Evolutionary conservation across 2,797 vertebrate species (phyloP).

Genomic region (Cossypha niveicapilla): DNA sequence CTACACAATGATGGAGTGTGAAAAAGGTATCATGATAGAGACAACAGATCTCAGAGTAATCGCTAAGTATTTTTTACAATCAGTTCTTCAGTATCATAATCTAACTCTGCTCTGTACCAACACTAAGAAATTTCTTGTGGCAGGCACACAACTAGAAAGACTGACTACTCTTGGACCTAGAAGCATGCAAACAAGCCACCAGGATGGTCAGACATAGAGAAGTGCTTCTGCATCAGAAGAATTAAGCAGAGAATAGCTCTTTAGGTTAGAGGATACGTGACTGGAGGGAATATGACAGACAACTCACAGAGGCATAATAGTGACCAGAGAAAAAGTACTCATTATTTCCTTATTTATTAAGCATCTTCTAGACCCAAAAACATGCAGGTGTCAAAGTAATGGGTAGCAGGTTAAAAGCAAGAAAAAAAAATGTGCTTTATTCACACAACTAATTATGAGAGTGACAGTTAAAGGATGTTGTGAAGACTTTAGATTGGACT

Average conservation of each 20-base stretch:
- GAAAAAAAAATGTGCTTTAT: background rate
- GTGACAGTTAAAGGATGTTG: background rate
- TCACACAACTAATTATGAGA: background rate
- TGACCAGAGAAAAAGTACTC: background rate
- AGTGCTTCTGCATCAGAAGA: background rate
- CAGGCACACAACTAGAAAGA: background rate
- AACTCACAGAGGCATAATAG: background rate
- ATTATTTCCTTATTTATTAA: background rate
- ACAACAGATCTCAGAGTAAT: background rate
- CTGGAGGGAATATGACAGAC: background rate
- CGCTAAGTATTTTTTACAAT: background rate
- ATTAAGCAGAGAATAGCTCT: background rate
- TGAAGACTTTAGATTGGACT: background rate
- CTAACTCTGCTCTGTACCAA: background rate
- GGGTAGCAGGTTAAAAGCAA: background rate
- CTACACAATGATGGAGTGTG: background rate
- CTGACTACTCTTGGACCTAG: background rate
- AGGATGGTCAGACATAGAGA: background rate
- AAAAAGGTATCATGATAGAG: background rate
- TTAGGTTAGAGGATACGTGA: background rate
- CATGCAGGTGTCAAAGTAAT: background rate
- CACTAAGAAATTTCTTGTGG: background rate
- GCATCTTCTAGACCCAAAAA: background rate
- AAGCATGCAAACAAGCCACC: background rate
- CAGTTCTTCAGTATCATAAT: background rate